Conservation (phyloP, 2,888 invertebrate genomes). For the Incurvaria masculella region DNA sequence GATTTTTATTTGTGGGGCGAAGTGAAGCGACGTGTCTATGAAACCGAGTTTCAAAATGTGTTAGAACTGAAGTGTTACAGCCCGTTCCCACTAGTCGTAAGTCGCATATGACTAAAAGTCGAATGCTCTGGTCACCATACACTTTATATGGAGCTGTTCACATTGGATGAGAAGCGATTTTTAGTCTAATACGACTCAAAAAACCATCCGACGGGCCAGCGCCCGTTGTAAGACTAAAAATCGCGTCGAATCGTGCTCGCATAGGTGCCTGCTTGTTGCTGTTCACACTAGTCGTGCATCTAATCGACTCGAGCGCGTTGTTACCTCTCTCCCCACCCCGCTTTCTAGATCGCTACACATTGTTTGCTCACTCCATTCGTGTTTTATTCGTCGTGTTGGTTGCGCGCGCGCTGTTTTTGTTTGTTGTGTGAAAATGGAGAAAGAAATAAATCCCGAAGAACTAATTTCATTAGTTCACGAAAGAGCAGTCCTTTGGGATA, state of each 20-base stretch:
- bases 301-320: conserved; percentile 7
- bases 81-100: no score
- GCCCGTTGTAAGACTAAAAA: conserved; percentile 9
- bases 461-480: conserved; percentile 8
- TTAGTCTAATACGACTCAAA: conserved; percentile 9
- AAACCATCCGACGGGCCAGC: conserved; percentile 9
- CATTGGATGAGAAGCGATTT: conserved; percentile 10
- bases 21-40: no score
- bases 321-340: conserved; percentile 7
- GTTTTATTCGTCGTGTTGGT: conserved; percentile 3
- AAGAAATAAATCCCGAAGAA: conserved; percentile 4
- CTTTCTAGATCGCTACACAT: conserved; percentile 8
- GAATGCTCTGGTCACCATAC: conserved; percentile 13
- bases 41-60: no score
- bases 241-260: conserved; percentile 9
- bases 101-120: no score
- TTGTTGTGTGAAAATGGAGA: conserved; percentile 11
- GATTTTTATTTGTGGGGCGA: conserved; percentile 14
- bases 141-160: conserved; percentile 12
- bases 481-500: conserved; percentile 12
- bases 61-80: no score
- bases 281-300: conserved; percentile 7
- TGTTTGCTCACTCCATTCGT: not conserved
- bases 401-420: conserved; percentile 5
- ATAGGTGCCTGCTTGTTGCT: conserved; percentile 8